Percentiles rank a stretch among this genome's conserved stretches.
Evolutionary conservation across 2,797 vertebrate species (phyloP).

Genomic region (Arremon brunneinucha): DNA sequence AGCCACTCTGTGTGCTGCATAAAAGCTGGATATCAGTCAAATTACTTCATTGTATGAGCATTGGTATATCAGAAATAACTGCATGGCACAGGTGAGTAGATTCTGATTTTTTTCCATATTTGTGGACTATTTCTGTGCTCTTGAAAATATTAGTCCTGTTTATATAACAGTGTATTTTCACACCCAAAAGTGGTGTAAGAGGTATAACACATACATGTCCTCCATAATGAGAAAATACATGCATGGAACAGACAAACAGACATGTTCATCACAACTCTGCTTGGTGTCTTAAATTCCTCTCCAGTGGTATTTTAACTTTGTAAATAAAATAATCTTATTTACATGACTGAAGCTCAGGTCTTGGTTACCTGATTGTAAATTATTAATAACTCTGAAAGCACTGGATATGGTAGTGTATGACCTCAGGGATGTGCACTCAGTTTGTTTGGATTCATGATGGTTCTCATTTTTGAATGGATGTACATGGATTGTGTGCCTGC

Average conservation of each 20-base stretch:
- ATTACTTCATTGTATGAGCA: accelerated
- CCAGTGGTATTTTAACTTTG: neutral
- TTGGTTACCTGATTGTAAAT: neutral
- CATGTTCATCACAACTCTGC: neutral
- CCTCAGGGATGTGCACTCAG: neutral
- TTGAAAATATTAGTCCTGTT: neutral
- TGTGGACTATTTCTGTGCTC: neutral
- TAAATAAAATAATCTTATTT: neutral
- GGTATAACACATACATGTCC: neutral
- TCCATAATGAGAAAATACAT: neutral
- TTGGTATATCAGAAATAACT: neutral
- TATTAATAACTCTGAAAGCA: neutral
- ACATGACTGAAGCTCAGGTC: neutral
- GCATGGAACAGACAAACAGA: neutral
- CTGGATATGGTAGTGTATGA: neutral
- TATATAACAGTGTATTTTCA: neutral
- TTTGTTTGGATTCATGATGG: neutral
- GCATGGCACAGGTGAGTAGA: neutral
- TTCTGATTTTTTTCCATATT: neutral
- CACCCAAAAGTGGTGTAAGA: neutral
- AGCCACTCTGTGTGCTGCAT: neutral
- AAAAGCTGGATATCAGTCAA: neutral
- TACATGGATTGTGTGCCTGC: neutral
- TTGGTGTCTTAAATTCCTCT: neutral
- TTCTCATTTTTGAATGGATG: neutral